phyloP scores from a whole-genome alignment of 2,797 vertebrate genomes.

The Gallinago stenura region DNA sequence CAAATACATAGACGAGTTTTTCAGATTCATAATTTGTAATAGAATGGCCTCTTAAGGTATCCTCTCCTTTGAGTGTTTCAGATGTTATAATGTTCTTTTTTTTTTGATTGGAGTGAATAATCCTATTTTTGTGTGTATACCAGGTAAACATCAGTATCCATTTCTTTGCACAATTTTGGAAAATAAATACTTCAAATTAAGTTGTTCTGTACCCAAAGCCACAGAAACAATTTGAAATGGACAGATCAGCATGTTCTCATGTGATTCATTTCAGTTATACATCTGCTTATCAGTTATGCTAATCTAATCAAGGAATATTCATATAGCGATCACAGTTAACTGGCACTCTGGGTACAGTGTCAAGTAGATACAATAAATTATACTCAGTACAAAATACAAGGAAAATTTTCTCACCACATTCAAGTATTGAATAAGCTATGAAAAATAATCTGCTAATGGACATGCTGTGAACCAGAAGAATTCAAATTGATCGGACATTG shows the following conservation, averaged over 20 bases:
- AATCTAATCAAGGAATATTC: not conserved
- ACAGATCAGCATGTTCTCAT: not conserved
- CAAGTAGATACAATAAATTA: not conserved
- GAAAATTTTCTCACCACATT: not conserved
- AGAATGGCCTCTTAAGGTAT: not conserved
- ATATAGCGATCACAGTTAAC: not conserved
- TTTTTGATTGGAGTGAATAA: not conserved
- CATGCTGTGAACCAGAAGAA: not conserved
- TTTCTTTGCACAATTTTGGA: not conserved
- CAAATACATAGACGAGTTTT: constrained; percentile 8
- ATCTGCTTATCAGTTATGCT: not conserved
- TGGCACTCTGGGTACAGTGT: not conserved
- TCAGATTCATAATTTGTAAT: not conserved
- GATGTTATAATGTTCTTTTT: not conserved
- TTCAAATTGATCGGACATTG: not conserved
- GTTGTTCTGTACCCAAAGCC: not conserved
- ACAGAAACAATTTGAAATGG: not conserved
- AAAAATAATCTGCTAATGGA: not conserved
- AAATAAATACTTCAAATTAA: not conserved
- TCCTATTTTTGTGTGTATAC: not conserved
- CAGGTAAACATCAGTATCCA: not conserved
- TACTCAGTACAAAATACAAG: not conserved
- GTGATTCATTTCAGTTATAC: not conserved
- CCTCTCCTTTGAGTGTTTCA: not conserved
- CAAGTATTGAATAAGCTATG: not conserved